Conservation (phyloP, 2,113 vertebrate species). For the Rafetus swinhoei region DNA sequence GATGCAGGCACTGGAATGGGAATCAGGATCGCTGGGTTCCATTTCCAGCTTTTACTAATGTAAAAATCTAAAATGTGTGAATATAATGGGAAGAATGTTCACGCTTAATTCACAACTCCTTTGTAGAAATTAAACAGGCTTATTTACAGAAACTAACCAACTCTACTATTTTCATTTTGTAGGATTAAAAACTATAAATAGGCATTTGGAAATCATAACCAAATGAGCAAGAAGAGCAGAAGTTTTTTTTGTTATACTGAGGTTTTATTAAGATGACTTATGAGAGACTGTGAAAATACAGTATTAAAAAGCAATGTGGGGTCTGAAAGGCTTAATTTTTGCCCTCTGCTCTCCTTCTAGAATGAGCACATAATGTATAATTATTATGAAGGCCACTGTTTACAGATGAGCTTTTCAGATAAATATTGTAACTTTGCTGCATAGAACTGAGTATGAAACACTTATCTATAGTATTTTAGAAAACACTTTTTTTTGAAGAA, state of each 20-base stretch:
- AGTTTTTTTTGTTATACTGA: background rate
- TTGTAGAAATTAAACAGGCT: background rate
- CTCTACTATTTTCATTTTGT: conserved; percentile 8
- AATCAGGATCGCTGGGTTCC: background rate
- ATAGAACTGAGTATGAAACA: background rate
- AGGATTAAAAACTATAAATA: background rate
- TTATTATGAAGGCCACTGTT: background rate
- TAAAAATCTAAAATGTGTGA: background rate
- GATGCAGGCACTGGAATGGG: background rate
- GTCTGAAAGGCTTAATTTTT: background rate
- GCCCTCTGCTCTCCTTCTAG: background rate
- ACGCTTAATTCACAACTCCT: background rate
- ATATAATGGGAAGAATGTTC: background rate
- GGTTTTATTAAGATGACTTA: background rate
- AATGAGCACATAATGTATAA: background rate
- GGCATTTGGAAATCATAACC: background rate
- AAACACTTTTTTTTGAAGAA: background rate
- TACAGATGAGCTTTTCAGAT: background rate
- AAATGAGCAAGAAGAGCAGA: background rate
- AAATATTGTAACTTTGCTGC: background rate
- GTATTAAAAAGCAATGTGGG: background rate
- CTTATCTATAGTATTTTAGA: background rate
- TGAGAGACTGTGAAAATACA: background rate
- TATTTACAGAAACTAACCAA: background rate
- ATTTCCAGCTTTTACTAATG: background rate